These are phyloP conservation scores for Aethes cnicana DNA, from an alignment of 2,888 invertebrate species.

Conservation along the genomic window DNA sequence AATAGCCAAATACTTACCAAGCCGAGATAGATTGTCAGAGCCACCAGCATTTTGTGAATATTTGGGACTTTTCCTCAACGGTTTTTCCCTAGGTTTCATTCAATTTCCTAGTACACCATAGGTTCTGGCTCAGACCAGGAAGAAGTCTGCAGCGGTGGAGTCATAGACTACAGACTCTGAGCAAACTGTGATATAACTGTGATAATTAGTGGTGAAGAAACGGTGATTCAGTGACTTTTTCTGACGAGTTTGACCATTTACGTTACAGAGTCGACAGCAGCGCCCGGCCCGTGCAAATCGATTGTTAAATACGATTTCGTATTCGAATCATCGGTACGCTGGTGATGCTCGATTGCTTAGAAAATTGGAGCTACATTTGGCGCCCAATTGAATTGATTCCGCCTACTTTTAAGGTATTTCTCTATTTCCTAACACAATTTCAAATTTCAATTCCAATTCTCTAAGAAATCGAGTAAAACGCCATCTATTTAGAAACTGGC, in stretches of 20 bases:
- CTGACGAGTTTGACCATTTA: constrained; percentile 74
- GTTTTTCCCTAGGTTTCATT: not conserved
- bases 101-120: constrained; percentile 8
- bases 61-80: not conserved
- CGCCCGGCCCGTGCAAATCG: constrained; percentile 64
- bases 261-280: constrained; percentile 68
- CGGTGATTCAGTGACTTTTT: constrained; percentile 50
- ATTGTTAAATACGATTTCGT: constrained; percentile 30
- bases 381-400: too few relatives aligned
- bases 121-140: constrained; percentile 24
- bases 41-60: not conserved
- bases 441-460: too few relatives aligned
- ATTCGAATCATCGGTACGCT: too few relatives aligned
- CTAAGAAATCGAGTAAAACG: too few relatives aligned
- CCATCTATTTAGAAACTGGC: too few relatives aligned
- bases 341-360: too few relatives aligned
- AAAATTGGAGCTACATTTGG: too few relatives aligned
- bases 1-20: too few relatives aligned
- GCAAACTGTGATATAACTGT: constrained; percentile 52
- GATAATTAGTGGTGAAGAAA: constrained; percentile 51
- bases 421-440: too few relatives aligned
- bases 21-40: constrained; percentile 11
- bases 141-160: constrained; percentile 38
- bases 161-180: constrained; percentile 39
- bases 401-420: too few relatives aligned